Evolutionary conservation across 1,140 invertebrate genomes (phyloP), one percentile per base, ranked within the genome.

Genomic region (Aphis gossypii): DNA sequence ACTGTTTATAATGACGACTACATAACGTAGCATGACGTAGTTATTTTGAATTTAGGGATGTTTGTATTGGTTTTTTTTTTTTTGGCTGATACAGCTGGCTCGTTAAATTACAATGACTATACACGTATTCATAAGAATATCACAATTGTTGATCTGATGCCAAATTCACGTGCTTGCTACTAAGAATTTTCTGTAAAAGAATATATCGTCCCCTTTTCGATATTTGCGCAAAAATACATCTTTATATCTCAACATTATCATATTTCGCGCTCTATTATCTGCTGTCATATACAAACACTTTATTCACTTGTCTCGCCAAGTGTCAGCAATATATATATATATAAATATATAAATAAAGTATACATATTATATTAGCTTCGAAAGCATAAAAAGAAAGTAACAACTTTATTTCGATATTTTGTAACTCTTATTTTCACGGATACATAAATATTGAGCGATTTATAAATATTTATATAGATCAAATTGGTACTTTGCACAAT

Each of bases 301-400:
- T 60, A 56, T 56, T 56, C 44, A 90, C 51, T 60, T 56, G 21
- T 90, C 51, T 56, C 51, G 14, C 88, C 35, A 90, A 90, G 51
- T 90, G 88, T 90, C 88, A 90, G 51, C 30, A 25, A 90, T 41
- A 30, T 90, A 38, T 25, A 38, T 25, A 90, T 60, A 30, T 90
- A 38, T 35, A 35, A 35, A 35, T 25, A 41, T 41, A 41, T 41
- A 41, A 2, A 60, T 56, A 41, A 30, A 87, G 11, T 51, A 38
- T 20, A 38, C 35, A 89, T 89, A 54, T 89, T 51, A 35, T 89
- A 35, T 51, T 54, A 48, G 25, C n/a, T 35, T 38, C 20, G 0
- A 54, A 48, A 48, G 48, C 30, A 89, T 88, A 51, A 89, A 54
- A 89, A 54, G 21, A 21, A 89, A 89, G 48, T 89, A 23, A 89